Conservation (phyloP, 2,888 invertebrate genomes). For the Cheilosia urbana region DNA sequence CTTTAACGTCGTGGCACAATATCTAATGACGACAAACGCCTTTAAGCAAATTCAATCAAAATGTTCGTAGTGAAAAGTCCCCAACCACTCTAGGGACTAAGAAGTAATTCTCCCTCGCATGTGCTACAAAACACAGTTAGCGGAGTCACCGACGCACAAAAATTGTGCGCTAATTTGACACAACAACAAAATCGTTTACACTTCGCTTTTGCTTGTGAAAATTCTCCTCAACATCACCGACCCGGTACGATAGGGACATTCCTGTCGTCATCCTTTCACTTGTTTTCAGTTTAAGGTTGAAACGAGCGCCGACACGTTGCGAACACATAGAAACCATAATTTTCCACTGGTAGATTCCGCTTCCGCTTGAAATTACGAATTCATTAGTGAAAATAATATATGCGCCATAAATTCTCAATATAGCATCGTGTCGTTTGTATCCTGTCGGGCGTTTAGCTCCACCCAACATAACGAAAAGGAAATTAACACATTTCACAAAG, state of each 20-base stretch:
- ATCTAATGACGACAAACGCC: too few species aligned
- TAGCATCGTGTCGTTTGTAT: conserved; percentile 18
- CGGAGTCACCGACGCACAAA: too few species aligned
- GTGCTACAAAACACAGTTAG: too few species aligned
- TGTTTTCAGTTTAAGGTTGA: conserved; percentile 3
- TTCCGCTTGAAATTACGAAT: conserved; percentile 64
- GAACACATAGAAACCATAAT: conserved; percentile 33
- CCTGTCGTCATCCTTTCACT: conserved; percentile 25
- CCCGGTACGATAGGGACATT: conserved; percentile 41
- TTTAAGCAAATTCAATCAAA: too few species aligned
- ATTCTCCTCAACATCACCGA: not conserved
- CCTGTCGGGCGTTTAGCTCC: conserved; percentile 30
- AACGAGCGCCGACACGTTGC: not conserved
- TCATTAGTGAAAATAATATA: conserved; percentile 62
- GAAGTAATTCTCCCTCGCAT: too few species aligned
- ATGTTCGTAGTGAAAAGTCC: too few species aligned
- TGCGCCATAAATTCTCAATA: conserved; percentile 51
- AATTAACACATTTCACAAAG: conserved; percentile 30
- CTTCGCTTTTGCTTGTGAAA: not conserved
- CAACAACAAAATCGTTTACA: too few species aligned
- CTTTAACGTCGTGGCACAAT: too few species aligned
- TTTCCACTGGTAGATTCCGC: conserved; percentile 45
- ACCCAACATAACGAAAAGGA: conserved; percentile 29
- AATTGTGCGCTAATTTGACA: too few species aligned
- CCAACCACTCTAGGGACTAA: too few species aligned